Conservation (phyloP, 1,140 invertebrate species). For the Drosophila truncata region DNA sequence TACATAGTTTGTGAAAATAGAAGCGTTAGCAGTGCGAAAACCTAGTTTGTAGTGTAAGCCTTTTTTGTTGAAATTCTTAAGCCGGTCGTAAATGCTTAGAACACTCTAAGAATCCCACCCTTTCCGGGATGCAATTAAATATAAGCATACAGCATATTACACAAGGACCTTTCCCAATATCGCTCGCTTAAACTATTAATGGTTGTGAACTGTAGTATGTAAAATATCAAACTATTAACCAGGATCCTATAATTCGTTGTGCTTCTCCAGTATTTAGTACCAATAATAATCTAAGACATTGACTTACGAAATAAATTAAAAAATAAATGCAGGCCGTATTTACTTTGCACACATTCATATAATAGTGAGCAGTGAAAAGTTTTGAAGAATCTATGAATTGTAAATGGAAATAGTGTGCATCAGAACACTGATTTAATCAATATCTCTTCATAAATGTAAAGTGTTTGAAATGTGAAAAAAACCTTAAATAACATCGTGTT, state of each 20-base stretch:
- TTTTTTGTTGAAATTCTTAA: slow-evolving; percentile 44
- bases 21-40: slow-evolving; percentile 16
- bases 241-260: slow-evolving; percentile 9
- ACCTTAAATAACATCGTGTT: background rate
- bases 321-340: slow-evolving; percentile 4
- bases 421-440: slow-evolving; percentile 3
- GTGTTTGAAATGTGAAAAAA: slow-evolving; percentile 39
- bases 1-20: background rate
- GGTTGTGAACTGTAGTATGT: slow-evolving; percentile 73
- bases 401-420: slow-evolving; percentile 12
- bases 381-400: background rate
- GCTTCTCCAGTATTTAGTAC: slow-evolving; percentile 13
- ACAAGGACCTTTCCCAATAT: slow-evolving; percentile 54
- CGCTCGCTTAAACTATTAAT: slow-evolving; percentile 83
- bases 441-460: background rate
- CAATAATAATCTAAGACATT: slow-evolving; percentile 15
- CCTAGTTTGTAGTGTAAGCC: slow-evolving; percentile 21
- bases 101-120: background rate
- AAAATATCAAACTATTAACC: slow-evolving; percentile 4
- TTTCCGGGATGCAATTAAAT: slow-evolving; percentile 1
- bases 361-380: slow-evolving; percentile 30
- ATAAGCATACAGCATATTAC: slow-evolving; percentile 16
- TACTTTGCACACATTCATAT: background rate
- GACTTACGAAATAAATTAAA: too few relatives aligned
- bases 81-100: slow-evolving; percentile 52